These are phyloP conservation scores for Pterophyllum scalare DNA, from an alignment of 2,113 vertebrate species.

Conservation along the genomic window DNA sequence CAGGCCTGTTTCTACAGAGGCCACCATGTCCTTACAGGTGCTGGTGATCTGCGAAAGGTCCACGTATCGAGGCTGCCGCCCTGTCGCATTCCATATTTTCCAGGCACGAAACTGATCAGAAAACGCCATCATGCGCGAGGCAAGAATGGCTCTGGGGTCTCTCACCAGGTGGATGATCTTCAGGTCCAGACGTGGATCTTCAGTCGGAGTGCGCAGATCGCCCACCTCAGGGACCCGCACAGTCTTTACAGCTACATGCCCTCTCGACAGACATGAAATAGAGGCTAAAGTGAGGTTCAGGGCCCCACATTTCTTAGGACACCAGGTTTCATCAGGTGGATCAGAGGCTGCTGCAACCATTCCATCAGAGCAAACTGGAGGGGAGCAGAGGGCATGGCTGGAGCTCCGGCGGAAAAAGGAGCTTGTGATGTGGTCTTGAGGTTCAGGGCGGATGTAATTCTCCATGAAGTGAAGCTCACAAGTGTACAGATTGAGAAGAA, in stretches of 20 bases:
- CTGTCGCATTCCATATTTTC: slow-evolving; percentile 85
- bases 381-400: slow-evolving; percentile 83
- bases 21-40: slow-evolving; percentile 80
- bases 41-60: slow-evolving; percentile 81
- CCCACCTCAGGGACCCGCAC: slow-evolving; percentile 82
- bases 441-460: slow-evolving; percentile 81
- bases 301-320: slow-evolving; percentile 76
- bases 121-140: slow-evolving; percentile 83
- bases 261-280: slow-evolving; percentile 71
- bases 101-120: slow-evolving; percentile 79
- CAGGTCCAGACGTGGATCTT: slow-evolving; percentile 84
- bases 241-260: slow-evolving; percentile 81
- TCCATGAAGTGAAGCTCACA: slow-evolving; percentile 84
- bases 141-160: slow-evolving; percentile 84
- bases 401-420: slow-evolving; percentile 81
- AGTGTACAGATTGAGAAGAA: slow-evolving; percentile 83
- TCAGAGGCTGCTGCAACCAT: neutral
- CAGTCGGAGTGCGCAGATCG: slow-evolving; percentile 80
- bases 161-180: slow-evolving; percentile 86
- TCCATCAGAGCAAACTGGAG: slow-evolving; percentile 76
- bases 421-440: slow-evolving; percentile 79
- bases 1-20: slow-evolving; percentile 77
- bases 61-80: slow-evolving; percentile 78
- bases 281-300: slow-evolving; percentile 84
- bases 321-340: slow-evolving; percentile 75